Conservation (phyloP, 1,140 invertebrate species). For the Asbolus verrucosus region DNA sequence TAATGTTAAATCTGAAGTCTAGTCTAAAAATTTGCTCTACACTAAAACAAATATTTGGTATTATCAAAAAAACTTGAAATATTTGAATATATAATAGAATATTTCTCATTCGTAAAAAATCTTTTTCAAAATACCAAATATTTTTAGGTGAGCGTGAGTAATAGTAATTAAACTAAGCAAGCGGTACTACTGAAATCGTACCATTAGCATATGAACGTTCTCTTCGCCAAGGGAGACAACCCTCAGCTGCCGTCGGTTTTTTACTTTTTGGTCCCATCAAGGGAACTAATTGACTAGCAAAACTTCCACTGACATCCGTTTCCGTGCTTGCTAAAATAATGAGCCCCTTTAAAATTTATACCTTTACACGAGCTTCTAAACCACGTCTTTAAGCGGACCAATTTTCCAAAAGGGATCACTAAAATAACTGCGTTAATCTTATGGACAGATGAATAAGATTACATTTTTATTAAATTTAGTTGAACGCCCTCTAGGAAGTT, state of each 20-base stretch:
- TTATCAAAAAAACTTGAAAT: not conserved
- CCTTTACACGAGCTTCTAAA: not conserved
- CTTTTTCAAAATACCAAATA: slow-evolving; percentile 12
- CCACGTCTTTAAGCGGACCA: not conserved
- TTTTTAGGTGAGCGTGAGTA: not conserved
- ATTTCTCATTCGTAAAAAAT: too few species aligned
- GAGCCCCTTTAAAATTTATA: slow-evolving; percentile 13
- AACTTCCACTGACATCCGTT: slow-evolving; percentile 61
- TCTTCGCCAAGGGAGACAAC: slow-evolving; percentile 80
- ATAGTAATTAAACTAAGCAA: slow-evolving; percentile 22
- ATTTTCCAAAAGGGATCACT: too few species aligned
- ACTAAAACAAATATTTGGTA: slow-evolving; percentile 30
- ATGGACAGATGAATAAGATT: too few species aligned
- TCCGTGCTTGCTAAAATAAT: slow-evolving; percentile 63
- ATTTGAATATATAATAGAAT: too few species aligned
- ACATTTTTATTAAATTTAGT: too few species aligned
- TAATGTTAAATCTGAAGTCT: not conserved
- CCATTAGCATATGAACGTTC: slow-evolving; percentile 70
- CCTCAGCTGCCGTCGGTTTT: slow-evolving; percentile 76
- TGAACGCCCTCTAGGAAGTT: too few species aligned
- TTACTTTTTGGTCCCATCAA: slow-evolving; percentile 62
- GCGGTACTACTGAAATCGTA: slow-evolving; percentile 49
- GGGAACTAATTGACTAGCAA: slow-evolving; percentile 59
- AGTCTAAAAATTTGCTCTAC: not conserved
- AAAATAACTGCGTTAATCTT: too few species aligned